Conservation (phyloP, 2,888 invertebrate species). For the Drosophila lacicola region DNA sequence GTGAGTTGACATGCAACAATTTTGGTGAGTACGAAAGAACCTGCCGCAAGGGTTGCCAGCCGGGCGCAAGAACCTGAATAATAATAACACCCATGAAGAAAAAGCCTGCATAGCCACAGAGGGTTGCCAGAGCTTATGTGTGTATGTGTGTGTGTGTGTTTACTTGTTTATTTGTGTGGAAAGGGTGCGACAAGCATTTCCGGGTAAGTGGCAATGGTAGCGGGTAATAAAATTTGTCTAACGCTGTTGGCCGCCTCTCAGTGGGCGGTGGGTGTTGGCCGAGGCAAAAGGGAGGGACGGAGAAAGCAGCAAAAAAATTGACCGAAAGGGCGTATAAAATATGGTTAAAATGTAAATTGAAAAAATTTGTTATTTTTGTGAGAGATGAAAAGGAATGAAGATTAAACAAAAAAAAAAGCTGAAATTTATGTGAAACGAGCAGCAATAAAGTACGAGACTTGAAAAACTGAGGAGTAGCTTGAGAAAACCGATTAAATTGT, state of each 20-base stretch:
- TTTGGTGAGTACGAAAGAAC: slow-evolving; percentile 60
- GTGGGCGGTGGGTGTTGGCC: slow-evolving; percentile 21
- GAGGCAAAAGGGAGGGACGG: background rate
- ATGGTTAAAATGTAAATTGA: slow-evolving; percentile 75
- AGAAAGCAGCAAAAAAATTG: slow-evolving; percentile 15
- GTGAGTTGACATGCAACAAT: slow-evolving; percentile 74
- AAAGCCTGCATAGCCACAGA: slow-evolving; percentile 24
- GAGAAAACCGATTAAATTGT: slow-evolving; percentile 68
- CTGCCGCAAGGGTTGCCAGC: slow-evolving; percentile 78
- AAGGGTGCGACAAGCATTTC: slow-evolving; percentile 68
- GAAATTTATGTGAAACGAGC: slow-evolving; percentile 55
- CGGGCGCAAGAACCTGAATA: slow-evolving; percentile 51
- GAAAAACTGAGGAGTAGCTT: slow-evolving; percentile 26
- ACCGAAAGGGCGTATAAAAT: slow-evolving; percentile 53
- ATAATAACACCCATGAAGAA: slow-evolving; percentile 38
- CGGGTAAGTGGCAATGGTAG: slow-evolving; percentile 70
- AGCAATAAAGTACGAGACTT: slow-evolving; percentile 36
- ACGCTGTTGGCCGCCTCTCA: slow-evolving; percentile 35
- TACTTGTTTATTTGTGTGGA: slow-evolving; percentile 38
- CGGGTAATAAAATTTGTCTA: slow-evolving; percentile 77
- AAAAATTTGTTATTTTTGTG: slow-evolving; percentile 56
- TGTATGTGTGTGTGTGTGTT: slow-evolving; percentile 22
- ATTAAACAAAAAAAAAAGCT: slow-evolving; percentile 4
- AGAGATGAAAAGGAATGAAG: slow-evolving; percentile 8
- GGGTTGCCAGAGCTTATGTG: slow-evolving; percentile 39